These are phyloP conservation scores for Bombus superbus DNA, from an alignment of 1,140 invertebrate species.

Conservation along the genomic window DNA sequence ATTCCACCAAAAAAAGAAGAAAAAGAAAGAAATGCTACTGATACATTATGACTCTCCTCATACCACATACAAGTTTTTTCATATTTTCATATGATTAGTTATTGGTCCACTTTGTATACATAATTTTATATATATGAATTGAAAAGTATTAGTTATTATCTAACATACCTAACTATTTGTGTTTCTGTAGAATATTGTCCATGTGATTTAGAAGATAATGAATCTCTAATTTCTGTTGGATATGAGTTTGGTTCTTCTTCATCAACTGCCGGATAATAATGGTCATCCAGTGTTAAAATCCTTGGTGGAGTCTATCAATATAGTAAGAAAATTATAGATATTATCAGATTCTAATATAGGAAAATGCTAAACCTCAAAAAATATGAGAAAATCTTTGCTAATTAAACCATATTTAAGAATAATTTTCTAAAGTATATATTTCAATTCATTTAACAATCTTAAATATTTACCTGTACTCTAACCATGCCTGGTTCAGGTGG, in stretches of 20 bases:
- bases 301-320: slow-evolving; percentile 88
- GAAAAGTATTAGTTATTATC: slow-evolving; percentile 64
- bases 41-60: neutral
- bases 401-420: neutral
- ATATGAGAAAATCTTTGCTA: neutral
- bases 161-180: slow-evolving; percentile 73
- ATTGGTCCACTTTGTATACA: neutral
- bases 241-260: slow-evolving; percentile 81
- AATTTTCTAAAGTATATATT: neutral
- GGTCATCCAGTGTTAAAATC: slow-evolving; percentile 91
- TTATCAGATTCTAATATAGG: neutral
- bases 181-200: slow-evolving; percentile 69
- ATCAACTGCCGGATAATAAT: slow-evolving; percentile 90
- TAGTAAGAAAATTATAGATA: neutral
- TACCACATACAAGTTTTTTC: neutral
- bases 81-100: neutral
- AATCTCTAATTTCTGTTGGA: slow-evolving; percentile 63
- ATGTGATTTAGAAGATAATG: slow-evolving; percentile 49
- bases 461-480: slow-evolving; percentile 85
- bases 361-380: too few species aligned
- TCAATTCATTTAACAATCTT: neutral
- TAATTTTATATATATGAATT: slow-evolving; percentile 20
- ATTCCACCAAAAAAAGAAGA: neutral
- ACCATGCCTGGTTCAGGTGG: slow-evolving; percentile 88
- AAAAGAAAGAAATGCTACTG: neutral